These are phyloP conservation scores for Tigriopus japonicus DNA, from an alignment of 1,140 invertebrate genomes.

Conservation along the genomic window DNA sequence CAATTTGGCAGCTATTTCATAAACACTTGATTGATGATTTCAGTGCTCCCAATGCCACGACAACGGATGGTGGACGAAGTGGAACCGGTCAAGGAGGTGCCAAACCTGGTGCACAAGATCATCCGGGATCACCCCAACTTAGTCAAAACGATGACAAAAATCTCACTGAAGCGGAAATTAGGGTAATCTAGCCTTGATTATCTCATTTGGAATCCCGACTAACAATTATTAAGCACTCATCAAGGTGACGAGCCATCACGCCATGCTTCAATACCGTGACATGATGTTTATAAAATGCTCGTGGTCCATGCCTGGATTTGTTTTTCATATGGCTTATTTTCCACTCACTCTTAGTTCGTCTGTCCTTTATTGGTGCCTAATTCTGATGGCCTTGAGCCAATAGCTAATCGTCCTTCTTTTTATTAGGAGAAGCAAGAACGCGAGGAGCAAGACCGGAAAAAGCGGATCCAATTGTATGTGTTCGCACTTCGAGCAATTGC, in stretches of 20 bases:
- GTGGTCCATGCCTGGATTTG: not conserved
- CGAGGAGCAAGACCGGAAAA: conserved; percentile 79
- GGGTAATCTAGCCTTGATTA: conserved; percentile 10
- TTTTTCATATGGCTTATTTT: not conserved
- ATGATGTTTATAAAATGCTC: conserved; percentile 4
- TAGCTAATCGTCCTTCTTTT: conserved; percentile 15
- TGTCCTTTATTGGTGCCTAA: not conserved
- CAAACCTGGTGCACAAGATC: no score
- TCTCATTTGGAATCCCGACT: not conserved
- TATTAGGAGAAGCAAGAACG: conserved; percentile 57
- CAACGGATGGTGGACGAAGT: no score
- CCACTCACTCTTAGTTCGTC: not conserved
- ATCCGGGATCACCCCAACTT: conserved; percentile 1
- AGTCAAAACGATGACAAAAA: conserved; percentile 11
- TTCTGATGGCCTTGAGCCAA: conserved; percentile 12
- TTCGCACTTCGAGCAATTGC: conserved; percentile 91
- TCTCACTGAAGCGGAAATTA: conserved; percentile 6
- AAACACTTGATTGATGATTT: not conserved
- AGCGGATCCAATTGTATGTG: conserved; percentile 86
- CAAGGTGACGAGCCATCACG: conserved; percentile 11
- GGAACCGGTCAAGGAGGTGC: no score
- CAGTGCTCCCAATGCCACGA: no score
- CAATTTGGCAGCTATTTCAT: not conserved
- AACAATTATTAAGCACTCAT: not conserved
- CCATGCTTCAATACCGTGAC: conserved; percentile 1